These are phyloP conservation scores for Thecocarcelia acutangulata DNA, from an alignment of 2,888 invertebrate species.

Conservation along the genomic window DNA sequence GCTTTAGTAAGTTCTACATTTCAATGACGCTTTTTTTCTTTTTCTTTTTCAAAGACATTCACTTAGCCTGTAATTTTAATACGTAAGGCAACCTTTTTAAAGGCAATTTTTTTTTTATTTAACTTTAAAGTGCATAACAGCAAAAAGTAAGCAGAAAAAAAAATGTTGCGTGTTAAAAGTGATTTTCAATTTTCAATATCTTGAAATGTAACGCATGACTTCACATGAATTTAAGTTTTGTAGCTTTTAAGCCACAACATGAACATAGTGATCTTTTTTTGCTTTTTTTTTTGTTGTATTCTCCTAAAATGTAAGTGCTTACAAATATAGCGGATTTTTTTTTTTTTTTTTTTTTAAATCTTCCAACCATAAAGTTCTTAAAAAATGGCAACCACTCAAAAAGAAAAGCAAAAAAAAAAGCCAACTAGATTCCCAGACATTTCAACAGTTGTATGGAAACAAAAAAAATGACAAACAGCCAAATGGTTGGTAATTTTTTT, in stretches of 20 bases:
- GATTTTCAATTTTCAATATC: conserved; percentile 68
- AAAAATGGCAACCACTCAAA: conserved; percentile 22
- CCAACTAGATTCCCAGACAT: conserved; percentile 53
- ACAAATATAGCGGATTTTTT: conserved; percentile 50
- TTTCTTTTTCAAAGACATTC: conserved; percentile 45
- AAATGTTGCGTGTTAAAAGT: conserved; percentile 67
- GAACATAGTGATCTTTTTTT: conserved; percentile 15
- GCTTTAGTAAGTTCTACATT: conserved; percentile 40
- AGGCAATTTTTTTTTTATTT: conserved; percentile 29
- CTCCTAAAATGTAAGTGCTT: conserved; percentile 19
- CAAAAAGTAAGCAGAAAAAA: neutral
- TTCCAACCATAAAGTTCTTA: conserved; percentile 65
- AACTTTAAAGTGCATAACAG: neutral
- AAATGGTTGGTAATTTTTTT: conserved; percentile 5
- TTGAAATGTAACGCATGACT: conserved; percentile 66
- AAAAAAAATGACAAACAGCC: conserved; percentile 1
- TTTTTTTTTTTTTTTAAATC: conserved; percentile 52
- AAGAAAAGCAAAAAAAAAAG: conserved; percentile 19
- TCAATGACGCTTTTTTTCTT: conserved; percentile 29
- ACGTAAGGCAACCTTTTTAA: conserved; percentile 54
- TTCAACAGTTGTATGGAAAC: conserved; percentile 36
- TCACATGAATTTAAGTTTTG: conserved; percentile 45
- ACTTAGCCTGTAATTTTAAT: conserved; percentile 59
- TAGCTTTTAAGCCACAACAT: conserved; percentile 46
- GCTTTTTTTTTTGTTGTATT: conserved; percentile 6